A percentile compares a stretch with the other conserved stretches of the same genome.
phyloP scores from a whole-genome alignment of 1,140 invertebrate genomes.

The Brachionus sp. region DNA sequence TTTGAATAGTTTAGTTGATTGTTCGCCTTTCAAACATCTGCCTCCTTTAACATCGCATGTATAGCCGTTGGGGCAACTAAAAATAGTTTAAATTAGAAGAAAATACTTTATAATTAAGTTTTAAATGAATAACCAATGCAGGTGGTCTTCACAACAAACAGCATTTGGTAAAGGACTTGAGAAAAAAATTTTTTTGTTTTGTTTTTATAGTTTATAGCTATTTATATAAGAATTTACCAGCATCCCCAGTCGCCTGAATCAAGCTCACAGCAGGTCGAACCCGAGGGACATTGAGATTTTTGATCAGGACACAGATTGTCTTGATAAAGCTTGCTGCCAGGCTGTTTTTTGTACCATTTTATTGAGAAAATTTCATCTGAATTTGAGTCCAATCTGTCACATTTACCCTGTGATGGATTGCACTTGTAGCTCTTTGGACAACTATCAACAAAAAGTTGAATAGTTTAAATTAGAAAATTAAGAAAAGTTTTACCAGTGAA shows the following conservation, averaged over 20 bases:
- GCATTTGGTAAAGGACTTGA: slow-evolving; percentile 46
- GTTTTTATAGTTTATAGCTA: neutral
- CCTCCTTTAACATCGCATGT: neutral
- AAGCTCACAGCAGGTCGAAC: slow-evolving; percentile 57
- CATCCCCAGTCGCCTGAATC: slow-evolving; percentile 53
- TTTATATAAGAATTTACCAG: slow-evolving; percentile 46
- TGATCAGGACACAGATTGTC: slow-evolving; percentile 49
- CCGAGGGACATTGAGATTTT: slow-evolving; percentile 53
- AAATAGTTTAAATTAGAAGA: too few relatives aligned
- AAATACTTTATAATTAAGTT: too few relatives aligned
- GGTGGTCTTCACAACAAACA: slow-evolving; percentile 49
- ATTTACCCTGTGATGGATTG: slow-evolving; percentile 36
- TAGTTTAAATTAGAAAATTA: neutral
- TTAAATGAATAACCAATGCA: neutral
- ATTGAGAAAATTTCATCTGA: slow-evolving; percentile 17
- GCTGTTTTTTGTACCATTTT: slow-evolving; percentile 39
- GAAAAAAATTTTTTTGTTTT: neutral
- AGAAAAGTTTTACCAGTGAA: slow-evolving; percentile 24
- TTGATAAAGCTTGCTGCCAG: slow-evolving; percentile 3
- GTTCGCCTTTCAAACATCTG: neutral
- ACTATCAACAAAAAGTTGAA: neutral
- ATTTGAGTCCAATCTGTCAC: slow-evolving; percentile 1
- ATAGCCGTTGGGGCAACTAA: neutral
- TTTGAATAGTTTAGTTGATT: neutral
- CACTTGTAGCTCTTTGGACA: slow-evolving; percentile 42